Percentiles rank a stretch among this genome's conserved stretches.
Evolutionary conservation across 2,113 vertebrate genomes (phyloP).

Genomic region (Datnioides undecimradiatus): DNA sequence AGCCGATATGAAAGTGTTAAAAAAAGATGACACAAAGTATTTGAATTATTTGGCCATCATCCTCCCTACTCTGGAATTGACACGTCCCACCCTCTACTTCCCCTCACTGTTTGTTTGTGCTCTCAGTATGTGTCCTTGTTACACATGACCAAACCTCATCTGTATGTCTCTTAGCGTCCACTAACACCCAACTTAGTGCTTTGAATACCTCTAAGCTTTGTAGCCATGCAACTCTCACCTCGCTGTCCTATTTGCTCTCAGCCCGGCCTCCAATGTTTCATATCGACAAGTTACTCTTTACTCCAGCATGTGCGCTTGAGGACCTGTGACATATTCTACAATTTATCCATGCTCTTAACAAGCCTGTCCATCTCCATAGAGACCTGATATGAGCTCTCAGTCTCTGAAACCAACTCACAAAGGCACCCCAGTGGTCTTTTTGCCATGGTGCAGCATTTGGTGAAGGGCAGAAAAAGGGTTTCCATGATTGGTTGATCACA

Average conservation of each 20-base stretch:
- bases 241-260: slow-evolving; percentile 8
- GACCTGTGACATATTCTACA: slow-evolving; percentile 41
- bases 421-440: slow-evolving; percentile 30
- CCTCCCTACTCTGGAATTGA: slow-evolving; percentile 59
- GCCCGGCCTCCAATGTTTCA: slow-evolving; percentile 65
- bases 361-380: slow-evolving; percentile 51
- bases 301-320: background rate
- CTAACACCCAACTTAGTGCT: slow-evolving; percentile 9
- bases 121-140: slow-evolving; percentile 50
- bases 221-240: slow-evolving; percentile 20
- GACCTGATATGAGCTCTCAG: slow-evolving; percentile 33
- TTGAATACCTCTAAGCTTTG: slow-evolving; percentile 10
- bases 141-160: slow-evolving; percentile 29
- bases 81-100: slow-evolving; percentile 70
- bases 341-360: slow-evolving; percentile 43
- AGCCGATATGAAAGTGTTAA: slow-evolving; percentile 34
- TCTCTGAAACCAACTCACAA: slow-evolving; percentile 41
- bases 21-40: slow-evolving; percentile 56
- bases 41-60: slow-evolving; percentile 69
- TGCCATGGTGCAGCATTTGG: slow-evolving; percentile 39
- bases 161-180: background rate
- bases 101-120: slow-evolving; percentile 67
- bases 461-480: slow-evolving; percentile 30
- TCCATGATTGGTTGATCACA: slow-evolving; percentile 24
- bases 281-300: slow-evolving; percentile 42